Evolutionary conservation across 2,888 invertebrate species (phyloP), one percentile per base, ranked within the genome.

Genomic region (Ectemnius lituratus): DNA sequence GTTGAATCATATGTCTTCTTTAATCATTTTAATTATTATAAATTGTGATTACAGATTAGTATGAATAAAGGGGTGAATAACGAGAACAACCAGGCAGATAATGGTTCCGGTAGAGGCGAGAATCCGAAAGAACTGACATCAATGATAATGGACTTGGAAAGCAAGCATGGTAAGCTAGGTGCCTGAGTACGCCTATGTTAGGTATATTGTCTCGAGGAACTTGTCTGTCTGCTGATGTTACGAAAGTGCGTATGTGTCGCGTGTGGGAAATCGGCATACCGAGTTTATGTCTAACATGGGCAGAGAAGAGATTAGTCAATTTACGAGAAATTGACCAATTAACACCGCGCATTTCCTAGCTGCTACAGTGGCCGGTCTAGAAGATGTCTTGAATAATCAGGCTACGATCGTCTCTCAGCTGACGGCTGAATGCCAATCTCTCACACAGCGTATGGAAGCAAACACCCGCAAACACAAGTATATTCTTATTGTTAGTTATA

Each of bases 341-440:
- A 73, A 77, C 82, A 84, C 77, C 78, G 74, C 85, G 86, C 37
- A 37, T 87, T 91, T 94, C 94, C 92, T 95, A 96, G 96, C 95
- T 94, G 95, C 95, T 93, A 96, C 96, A 91, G 96, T 97, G 92
- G 94, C 95, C 93, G 96, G 96, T 93, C 94, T 97, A 93, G 97
- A 97, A 94, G 94, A 95, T 92, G 95, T 96, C 95, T 94, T 97
- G 93, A 95, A 95, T 92, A 96, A 95, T 92, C 97, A 97, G 94
- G 96, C 96, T 94, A 95, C 95, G 94, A 95, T 96, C 94, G 96
- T 97, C 95, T 96, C 96, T 93, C 96, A 95, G 94, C 94, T 97
- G 92, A 96, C 96, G 91, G 94, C 93, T 91, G 96, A 97, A 93
- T 97, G 97, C 94, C 96, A 96, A 93, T 94, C 94, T 92, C 94